Conservation (phyloP, 2,113 vertebrate species). For the Malurus elegans region DNA sequence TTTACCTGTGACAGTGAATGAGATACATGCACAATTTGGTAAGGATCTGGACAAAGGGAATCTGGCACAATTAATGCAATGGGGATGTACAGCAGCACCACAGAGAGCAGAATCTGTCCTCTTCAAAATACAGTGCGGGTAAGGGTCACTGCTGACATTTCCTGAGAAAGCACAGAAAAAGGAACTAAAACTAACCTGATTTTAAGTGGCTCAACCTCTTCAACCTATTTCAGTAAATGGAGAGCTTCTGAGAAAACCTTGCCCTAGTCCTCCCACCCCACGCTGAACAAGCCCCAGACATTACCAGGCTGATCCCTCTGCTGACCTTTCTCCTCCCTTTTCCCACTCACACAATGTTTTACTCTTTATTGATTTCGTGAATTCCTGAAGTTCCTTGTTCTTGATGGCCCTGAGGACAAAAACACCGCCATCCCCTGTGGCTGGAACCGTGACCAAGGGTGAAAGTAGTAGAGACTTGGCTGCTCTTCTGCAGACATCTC, state of each 20-base stretch:
- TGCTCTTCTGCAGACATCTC: not conserved
- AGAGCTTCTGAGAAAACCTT: constrained; percentile 36
- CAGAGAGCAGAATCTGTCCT: not conserved
- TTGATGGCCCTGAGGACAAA: not conserved
- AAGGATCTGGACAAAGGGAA: not conserved
- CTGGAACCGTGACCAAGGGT: not conserved
- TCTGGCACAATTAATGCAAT: not conserved
- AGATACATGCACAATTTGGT: not conserved
- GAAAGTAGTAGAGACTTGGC: not conserved
- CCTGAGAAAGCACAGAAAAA: constrained; percentile 4
- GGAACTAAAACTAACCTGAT: constrained; percentile 11
- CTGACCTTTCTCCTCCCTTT: not conserved
- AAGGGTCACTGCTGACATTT: not conserved
- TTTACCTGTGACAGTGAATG: not conserved
- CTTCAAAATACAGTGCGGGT: not conserved
- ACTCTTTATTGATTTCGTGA: not conserved
- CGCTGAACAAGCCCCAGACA: not conserved
- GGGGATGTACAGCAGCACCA: not conserved
- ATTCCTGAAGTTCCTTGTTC: not conserved
- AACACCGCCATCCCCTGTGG: fast-evolving
- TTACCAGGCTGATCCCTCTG: not conserved
- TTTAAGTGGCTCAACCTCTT: constrained; percentile 29
- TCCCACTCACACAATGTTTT: not conserved
- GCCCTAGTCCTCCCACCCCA: not conserved
- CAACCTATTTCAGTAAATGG: constrained; percentile 26